Conservation (phyloP, 1,140 invertebrate species). For the Polyergus mexicanus region DNA sequence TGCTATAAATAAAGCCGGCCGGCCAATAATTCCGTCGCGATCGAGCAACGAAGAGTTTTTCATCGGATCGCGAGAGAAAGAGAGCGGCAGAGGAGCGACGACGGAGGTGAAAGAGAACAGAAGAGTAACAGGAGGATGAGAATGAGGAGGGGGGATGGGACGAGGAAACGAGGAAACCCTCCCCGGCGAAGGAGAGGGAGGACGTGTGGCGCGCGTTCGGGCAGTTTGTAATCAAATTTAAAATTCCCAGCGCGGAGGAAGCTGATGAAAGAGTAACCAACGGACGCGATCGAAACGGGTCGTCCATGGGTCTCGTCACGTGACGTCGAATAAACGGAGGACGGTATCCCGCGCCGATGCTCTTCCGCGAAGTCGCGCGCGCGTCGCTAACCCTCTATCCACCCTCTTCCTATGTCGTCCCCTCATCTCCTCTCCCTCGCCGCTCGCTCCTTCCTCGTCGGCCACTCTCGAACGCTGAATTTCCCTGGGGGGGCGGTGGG, state of each 20-base stretch:
- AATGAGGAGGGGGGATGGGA: neutral
- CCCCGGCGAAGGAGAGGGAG: neutral
- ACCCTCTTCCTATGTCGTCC: neutral
- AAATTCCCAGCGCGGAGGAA: constrained; percentile 83
- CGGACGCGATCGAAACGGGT: constrained; percentile 81
- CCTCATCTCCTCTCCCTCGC: neutral
- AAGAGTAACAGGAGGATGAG: neutral
- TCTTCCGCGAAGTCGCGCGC: constrained; percentile 58
- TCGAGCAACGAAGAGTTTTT: constrained; percentile 82
- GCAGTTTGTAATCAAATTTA: constrained; percentile 82
- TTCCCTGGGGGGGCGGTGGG: constrained; percentile 79
- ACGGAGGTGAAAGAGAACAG: neutral
- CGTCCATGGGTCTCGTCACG: constrained; percentile 76
- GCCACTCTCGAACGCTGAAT: constrained; percentile 71
- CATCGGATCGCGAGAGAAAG: constrained; percentile 70
- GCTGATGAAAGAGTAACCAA: constrained; percentile 85
- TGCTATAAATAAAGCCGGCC: constrained; percentile 84
- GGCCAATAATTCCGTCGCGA: constrained; percentile 84
- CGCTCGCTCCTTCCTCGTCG: neutral
- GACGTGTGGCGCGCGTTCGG: constrained; percentile 48
- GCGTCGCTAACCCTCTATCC: neutral
- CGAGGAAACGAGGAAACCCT: constrained; percentile 33
- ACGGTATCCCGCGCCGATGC: constrained; percentile 47
- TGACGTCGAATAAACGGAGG: constrained; percentile 83
- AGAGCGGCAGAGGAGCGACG: neutral